phyloP scores from a whole-genome alignment of 2,797 vertebrate species.

The Psittacula echo region DNA sequence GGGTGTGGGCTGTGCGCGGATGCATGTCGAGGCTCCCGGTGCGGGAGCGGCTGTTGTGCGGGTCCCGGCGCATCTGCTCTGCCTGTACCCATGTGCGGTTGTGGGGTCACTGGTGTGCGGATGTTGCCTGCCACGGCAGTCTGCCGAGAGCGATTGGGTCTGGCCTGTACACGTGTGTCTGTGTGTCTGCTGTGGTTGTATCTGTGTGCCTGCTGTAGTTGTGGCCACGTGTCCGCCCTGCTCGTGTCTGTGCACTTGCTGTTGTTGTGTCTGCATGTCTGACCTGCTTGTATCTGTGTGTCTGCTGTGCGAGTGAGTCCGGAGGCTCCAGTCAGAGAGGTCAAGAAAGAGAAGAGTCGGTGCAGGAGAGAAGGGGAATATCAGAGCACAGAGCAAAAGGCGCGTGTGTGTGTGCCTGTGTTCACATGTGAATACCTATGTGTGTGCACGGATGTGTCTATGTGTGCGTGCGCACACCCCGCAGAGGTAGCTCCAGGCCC shows the following conservation, averaged over 20 bases:
- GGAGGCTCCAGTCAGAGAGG: neutral
- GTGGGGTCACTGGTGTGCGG: rapidly evolving
- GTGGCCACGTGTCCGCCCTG: neutral
- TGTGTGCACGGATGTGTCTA: neutral
- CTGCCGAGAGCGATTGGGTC: neutral
- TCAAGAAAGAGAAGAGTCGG: neutral
- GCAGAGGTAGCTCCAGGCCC: neutral
- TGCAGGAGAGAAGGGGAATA: neutral
- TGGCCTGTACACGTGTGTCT: neutral
- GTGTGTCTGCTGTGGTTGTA: neutral
- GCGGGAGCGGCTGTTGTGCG: rapidly evolving
- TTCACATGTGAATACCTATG: neutral
- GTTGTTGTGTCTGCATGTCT: neutral
- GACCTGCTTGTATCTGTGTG: neutral
- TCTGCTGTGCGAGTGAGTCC: neutral
- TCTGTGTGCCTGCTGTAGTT: neutral
- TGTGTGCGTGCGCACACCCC: rapidly evolving
- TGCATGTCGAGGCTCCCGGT: too few relatives aligned
- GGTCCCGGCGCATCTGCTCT: too few relatives aligned
- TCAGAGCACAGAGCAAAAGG: rapidly evolving
- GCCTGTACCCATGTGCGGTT: rapidly evolving
- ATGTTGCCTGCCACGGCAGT: neutral
- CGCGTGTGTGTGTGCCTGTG: too few relatives aligned
- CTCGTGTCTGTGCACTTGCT: neutral
- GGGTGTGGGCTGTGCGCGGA: neutral